A percentile compares a stretch with the other conserved stretches of the same genome.
phyloP scores from a whole-genome alignment of 2,797 vertebrate species.

The Tiaroga cobitis region DNA sequence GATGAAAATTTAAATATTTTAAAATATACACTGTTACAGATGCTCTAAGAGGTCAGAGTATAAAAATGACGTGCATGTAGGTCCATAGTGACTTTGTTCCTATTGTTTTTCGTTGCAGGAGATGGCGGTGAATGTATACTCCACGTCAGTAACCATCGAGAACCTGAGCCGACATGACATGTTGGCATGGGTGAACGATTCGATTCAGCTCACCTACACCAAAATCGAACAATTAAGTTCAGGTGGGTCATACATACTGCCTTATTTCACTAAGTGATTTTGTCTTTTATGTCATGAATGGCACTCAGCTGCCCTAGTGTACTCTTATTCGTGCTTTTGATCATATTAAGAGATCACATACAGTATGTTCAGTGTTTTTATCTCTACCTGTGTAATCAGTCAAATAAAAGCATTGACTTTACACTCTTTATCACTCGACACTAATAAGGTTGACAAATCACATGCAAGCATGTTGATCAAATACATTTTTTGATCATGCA shows the following conservation, averaged over 20 bases:
- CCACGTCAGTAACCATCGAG: conserved; percentile 96
- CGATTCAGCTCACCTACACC: conserved; percentile 93
- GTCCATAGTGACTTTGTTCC: not conserved
- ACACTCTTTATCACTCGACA: not conserved
- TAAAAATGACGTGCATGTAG: not conserved
- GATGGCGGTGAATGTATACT: conserved; percentile 99
- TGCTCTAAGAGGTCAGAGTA: not conserved
- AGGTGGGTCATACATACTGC: conserved; percentile 75
- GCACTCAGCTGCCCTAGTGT: not conserved
- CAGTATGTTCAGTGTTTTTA: not conserved
- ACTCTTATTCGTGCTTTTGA: not conserved
- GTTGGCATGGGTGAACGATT: conserved; percentile 98
- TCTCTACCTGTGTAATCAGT: not conserved
- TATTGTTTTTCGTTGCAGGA: conserved; percentile 69
- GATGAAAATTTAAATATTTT: not conserved
- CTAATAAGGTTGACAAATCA: not conserved
- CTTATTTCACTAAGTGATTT: conserved; percentile 3
- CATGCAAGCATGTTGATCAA: conserved; percentile 5
- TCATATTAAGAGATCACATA: not conserved
- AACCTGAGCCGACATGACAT: conserved; percentile 99
- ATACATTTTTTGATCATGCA: not conserved
- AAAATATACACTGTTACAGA: not conserved
- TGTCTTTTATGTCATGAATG: conserved; percentile 5
- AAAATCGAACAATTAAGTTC: conserved; percentile 98
- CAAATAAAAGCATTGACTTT: not conserved